Evolutionary conservation across 1,140 invertebrate species (phyloP), one percentile per base, ranked within the genome.

Genomic region (Atta texana): DNA sequence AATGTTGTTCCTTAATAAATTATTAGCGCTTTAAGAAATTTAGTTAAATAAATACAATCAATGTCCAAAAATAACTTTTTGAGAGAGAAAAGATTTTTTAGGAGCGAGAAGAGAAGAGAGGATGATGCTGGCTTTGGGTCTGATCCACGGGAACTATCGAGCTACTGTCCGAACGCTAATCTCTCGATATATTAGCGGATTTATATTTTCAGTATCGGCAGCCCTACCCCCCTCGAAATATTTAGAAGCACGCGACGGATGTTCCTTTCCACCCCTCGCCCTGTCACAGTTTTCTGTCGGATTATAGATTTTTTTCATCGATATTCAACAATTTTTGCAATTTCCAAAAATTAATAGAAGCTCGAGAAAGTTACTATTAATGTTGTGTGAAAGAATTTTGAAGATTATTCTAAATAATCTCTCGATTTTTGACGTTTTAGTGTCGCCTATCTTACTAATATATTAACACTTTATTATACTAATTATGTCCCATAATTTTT

Each of bases 101-200:
- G 7, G 18, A 31, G 18, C 12, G n/a, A 5, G 5, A n/a, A 21
- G 68, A 74, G 5, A 53, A 44, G 66, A 76, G 18, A n/a, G 28
- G 44, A 12, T 63, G 12, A 51, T 21, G 66, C 28, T 24, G 82
- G 88, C 78, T 86, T 90, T 87, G 86, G 87, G 81, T 81, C 85
- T 85, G 89, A 91, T 90, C 78, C 89, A 66, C 59, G 76, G 59
- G 82, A 78, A 72, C 90, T 93, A 93, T 94, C 92, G 92, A 91
- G 76, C 89, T 85, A 92, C 91, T 90, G 93, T 93, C 92, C 94
- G 78, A 91, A 88, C 90, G 93, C 92, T 95, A 95, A 95, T 95
- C 94, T 95, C 93, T 88, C 93, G 92, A 95, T 95, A 95, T 95
- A 94, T 95, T 93, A 93, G 89, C 90, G 93, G 94, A 93, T 95